Evolutionary conservation across 2,797 vertebrate species (phyloP).

Genomic region (Helostoma temminkii): DNA sequence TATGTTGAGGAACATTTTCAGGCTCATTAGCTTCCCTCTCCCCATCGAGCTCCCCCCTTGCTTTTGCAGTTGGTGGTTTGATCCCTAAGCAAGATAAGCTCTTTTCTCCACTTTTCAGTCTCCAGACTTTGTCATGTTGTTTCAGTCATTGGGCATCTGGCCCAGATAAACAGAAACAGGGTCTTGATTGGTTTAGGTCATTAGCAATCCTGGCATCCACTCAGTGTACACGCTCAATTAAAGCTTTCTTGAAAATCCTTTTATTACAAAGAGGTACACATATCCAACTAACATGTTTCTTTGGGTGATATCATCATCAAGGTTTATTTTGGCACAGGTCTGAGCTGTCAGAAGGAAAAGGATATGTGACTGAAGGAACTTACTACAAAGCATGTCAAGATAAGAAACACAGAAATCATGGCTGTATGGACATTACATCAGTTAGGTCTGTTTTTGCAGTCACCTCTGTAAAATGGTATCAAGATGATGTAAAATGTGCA

Average conservation of each 20-base stretch:
- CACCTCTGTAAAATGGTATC: constrained; percentile 25
- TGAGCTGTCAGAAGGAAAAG: constrained; percentile 41
- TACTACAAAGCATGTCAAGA: constrained; percentile 30
- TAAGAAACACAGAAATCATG: constrained; percentile 32
- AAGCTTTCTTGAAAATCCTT: constrained; percentile 49
- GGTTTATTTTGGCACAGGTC: constrained; percentile 48
- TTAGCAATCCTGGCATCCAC: constrained; percentile 57
- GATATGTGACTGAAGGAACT: constrained; percentile 32
- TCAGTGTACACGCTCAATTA: constrained; percentile 65
- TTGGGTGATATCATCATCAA: constrained; percentile 46
- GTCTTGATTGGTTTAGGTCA: constrained; percentile 71
- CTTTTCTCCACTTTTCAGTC: constrained; percentile 61
- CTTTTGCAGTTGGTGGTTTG: constrained; percentile 61
- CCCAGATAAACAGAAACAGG: constrained; percentile 73
- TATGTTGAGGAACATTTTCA: constrained; percentile 70
- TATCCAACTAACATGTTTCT: constrained; percentile 60
- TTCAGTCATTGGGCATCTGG: constrained; percentile 70
- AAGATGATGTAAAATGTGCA: constrained; percentile 23
- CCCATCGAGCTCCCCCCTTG: constrained; percentile 31
- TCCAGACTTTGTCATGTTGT: constrained; percentile 68
- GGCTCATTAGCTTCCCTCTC: constrained; percentile 73
- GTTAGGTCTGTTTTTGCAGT: constrained; percentile 21
- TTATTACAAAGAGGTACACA: constrained; percentile 59
- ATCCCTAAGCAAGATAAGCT: constrained; percentile 68
- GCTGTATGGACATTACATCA: constrained; percentile 31